A percentile compares a stretch with the other conserved stretches of the same genome.
Evolutionary conservation across 2,888 invertebrate species (phyloP).

Genomic region (Euplagia quadripunctaria): DNA sequence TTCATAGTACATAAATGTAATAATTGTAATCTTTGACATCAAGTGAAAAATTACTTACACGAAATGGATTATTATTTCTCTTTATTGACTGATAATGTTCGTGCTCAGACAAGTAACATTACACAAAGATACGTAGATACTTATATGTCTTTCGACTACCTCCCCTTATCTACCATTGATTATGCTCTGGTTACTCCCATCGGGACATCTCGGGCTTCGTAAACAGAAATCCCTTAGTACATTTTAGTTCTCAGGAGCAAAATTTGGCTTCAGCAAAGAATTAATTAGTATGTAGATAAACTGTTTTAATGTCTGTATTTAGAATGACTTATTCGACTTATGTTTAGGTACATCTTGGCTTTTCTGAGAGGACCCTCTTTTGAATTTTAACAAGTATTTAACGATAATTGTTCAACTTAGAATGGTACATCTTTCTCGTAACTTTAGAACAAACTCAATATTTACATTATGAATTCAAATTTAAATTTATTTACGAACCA

Average conservation of each 20-base stretch:
- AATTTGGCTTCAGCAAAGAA: neutral
- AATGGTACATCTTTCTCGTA: too few relatives aligned
- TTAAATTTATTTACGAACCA: too few relatives aligned
- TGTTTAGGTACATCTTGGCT: neutral
- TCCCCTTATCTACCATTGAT: slow-evolving; percentile 15
- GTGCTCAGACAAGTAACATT: neutral
- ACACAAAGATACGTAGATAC: neutral
- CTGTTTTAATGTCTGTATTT: neutral
- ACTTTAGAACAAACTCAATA: too few relatives aligned
- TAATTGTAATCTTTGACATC: neutral
- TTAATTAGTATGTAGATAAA: neutral
- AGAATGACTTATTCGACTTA: neutral
- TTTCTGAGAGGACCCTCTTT: neutral
- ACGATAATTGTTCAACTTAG: too few relatives aligned
- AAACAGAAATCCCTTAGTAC: slow-evolving; percentile 19
- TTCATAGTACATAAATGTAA: neutral
- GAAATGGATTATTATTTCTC: neutral
- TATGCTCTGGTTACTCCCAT: slow-evolving; percentile 19
- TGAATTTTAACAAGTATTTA: neutral
- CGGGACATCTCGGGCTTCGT: slow-evolving; percentile 15
- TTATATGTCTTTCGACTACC: neutral
- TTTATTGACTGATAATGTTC: neutral
- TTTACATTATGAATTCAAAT: too few relatives aligned
- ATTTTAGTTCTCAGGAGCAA: slow-evolving; percentile 15
- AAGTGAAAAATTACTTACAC: too few relatives aligned